Percentiles rank a stretch among this genome's conserved stretches.
phyloP scores from a whole-genome alignment of 2,888 invertebrate genomes.

The Agapostemon virescens region DNA sequence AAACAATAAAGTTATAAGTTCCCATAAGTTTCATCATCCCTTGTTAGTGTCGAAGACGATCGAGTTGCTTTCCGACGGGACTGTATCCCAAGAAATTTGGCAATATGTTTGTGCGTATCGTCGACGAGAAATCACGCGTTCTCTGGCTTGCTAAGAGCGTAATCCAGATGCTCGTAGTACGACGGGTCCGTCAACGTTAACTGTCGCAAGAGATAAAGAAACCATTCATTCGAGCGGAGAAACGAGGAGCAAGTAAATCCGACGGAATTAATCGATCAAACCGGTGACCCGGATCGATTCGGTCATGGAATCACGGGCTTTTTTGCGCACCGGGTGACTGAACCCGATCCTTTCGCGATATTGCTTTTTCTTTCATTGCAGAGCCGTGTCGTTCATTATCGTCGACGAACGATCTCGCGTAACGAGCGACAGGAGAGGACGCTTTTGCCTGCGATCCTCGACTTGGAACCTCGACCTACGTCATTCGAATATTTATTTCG shows the following conservation, averaged over 20 bases:
- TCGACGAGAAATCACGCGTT: conserved; percentile 2
- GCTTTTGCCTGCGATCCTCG: background rate
- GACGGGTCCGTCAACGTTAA: conserved; percentile 9
- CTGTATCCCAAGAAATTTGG: too few relatives aligned
- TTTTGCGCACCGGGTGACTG: background rate
- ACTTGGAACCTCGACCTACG: background rate
- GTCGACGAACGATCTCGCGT: conserved; percentile 4
- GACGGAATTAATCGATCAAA: conserved; percentile 37
- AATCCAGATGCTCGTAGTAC: conserved; percentile 19
- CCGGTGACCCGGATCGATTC: conserved; percentile 48
- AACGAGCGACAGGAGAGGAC: background rate
- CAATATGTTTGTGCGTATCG: background rate
- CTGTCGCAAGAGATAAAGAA: conserved; percentile 47
- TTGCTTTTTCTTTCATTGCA: background rate
- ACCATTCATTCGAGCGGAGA: conserved; percentile 27
- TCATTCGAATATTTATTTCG: background rate
- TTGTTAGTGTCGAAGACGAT: too few relatives aligned
- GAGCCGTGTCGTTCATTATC: background rate
- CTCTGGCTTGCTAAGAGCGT: background rate
- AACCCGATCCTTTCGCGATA: background rate
- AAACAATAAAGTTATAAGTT: too few relatives aligned
- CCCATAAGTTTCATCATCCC: too few relatives aligned
- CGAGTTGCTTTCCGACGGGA: too few relatives aligned
- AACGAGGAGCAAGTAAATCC: conserved; percentile 28
- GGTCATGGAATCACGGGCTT: background rate